A percentile compares a stretch with the other conserved stretches of the same genome.
Evolutionary conservation across 2,797 vertebrate genomes (phyloP).

Genomic region (Tauraco hartlaubi): DNA sequence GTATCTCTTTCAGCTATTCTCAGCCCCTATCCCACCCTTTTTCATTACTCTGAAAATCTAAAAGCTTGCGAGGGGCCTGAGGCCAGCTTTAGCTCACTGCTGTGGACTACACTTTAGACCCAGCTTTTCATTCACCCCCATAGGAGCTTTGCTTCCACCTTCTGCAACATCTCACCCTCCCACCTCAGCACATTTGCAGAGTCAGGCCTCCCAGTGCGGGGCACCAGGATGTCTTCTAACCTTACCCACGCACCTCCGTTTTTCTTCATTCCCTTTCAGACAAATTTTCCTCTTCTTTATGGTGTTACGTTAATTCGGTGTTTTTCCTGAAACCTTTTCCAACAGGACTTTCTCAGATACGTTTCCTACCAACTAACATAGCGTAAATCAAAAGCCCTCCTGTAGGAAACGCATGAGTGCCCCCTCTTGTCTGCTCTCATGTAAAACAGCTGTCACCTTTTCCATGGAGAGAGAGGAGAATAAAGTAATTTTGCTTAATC

Average conservation of each 20-base stretch:
- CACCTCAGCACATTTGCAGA: neutral
- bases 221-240: neutral
- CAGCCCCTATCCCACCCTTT: neutral
- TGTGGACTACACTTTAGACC: neutral
- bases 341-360: neutral
- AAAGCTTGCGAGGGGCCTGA: neutral
- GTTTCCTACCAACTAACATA: neutral
- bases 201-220: neutral
- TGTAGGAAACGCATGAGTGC: slow-evolving; percentile 73
- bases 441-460: slow-evolving; percentile 21
- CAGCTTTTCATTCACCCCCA: neutral
- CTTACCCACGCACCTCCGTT: neutral
- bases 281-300: neutral
- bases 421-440: slow-evolving; percentile 63
- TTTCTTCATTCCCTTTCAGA: neutral
- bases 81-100: neutral
- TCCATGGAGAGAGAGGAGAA: neutral
- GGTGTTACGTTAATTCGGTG: neutral
- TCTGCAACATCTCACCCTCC: neutral
- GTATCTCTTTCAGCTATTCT: neutral
- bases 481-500: neutral
- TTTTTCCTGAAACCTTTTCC: neutral
- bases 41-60: neutral
- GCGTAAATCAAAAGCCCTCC: neutral
- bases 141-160: neutral